A percentile compares a stretch with the other conserved stretches of the same genome.
Evolutionary conservation across 2,888 invertebrate genomes (phyloP).

Genomic region (Cylindroiulus punctatus): DNA sequence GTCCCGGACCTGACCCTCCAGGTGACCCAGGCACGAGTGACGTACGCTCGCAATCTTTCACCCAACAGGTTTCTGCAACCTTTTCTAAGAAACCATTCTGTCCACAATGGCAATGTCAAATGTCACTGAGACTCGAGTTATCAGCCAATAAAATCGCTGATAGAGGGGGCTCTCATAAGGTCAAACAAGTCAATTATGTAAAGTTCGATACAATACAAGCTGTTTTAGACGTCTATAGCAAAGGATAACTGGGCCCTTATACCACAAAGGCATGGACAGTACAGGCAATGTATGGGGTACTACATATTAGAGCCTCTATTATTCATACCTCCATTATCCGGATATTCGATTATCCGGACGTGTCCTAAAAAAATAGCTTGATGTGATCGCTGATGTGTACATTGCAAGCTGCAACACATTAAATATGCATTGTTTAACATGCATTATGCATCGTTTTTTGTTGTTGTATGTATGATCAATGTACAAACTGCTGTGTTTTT

Average conservation of each 20-base stretch:
- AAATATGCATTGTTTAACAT: too few species aligned
- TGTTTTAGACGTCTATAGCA: neutral
- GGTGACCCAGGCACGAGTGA: neutral
- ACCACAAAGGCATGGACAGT: too few species aligned
- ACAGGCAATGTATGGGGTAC: too few species aligned
- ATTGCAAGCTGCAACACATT: too few species aligned
- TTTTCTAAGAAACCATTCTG: neutral
- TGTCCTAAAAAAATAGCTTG: too few species aligned
- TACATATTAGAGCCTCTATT: too few species aligned
- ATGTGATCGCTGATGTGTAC: too few species aligned
- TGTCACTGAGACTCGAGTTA: neutral
- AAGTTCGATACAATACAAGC: neutral
- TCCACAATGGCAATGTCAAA: neutral
- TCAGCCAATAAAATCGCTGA: neutral
- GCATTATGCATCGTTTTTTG: too few species aligned
- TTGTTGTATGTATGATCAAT: too few species aligned
- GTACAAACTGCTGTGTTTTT: too few species aligned
- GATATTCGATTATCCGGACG: too few species aligned
- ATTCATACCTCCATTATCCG: too few species aligned
- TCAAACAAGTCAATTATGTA: neutral
- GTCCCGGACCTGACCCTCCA: neutral
- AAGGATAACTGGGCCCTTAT: neutral
- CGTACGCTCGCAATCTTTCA: neutral
- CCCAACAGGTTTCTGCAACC: neutral
- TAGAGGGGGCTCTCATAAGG: neutral